Conservation (phyloP, 1,140 invertebrate genomes). For the Geopemphigus sp. region DNA sequence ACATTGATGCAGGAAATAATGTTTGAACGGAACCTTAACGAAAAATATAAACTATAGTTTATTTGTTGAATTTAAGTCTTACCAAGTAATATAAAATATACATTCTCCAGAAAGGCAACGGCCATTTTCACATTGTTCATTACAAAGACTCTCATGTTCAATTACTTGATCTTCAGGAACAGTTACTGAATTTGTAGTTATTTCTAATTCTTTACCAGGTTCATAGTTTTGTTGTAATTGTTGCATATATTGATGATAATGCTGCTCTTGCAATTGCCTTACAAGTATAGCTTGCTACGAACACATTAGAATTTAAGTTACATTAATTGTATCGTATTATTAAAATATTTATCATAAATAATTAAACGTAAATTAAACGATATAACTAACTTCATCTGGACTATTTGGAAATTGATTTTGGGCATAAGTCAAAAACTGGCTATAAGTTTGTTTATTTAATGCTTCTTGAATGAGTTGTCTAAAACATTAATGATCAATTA, state of each 20-base stretch:
- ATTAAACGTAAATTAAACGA: slow-evolving; percentile 1
- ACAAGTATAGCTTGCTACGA: slow-evolving; percentile 85
- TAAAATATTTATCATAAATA: background rate
- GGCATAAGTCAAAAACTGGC: slow-evolving; percentile 90
- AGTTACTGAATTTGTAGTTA: slow-evolving; percentile 19
- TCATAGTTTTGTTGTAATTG: slow-evolving; percentile 66
- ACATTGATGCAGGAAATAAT: slow-evolving; percentile 72
- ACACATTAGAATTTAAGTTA: background rate
- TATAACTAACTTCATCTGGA: slow-evolving; percentile 68
- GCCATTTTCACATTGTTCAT: slow-evolving; percentile 36
- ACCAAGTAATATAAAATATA: background rate
- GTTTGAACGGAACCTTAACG: slow-evolving; percentile 36
- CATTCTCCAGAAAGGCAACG: slow-evolving; percentile 36
- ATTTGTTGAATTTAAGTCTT: background rate
- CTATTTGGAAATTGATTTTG: slow-evolving; percentile 93
- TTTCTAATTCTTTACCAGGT: slow-evolving; percentile 41
- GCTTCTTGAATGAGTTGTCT: slow-evolving; percentile 90
- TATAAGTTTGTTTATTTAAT: slow-evolving; percentile 92
- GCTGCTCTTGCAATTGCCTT: slow-evolving; percentile 90
- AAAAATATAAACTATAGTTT: background rate
- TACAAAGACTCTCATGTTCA: slow-evolving; percentile 35
- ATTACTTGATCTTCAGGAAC: slow-evolving; percentile 20
- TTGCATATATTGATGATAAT: slow-evolving; percentile 97
- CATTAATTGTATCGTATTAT: too few relatives aligned
- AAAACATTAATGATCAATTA: slow-evolving; percentile 50